These are phyloP conservation scores for Cygnus buccinator DNA, from an alignment of 2,113 vertebrate species.

Conservation along the genomic window DNA sequence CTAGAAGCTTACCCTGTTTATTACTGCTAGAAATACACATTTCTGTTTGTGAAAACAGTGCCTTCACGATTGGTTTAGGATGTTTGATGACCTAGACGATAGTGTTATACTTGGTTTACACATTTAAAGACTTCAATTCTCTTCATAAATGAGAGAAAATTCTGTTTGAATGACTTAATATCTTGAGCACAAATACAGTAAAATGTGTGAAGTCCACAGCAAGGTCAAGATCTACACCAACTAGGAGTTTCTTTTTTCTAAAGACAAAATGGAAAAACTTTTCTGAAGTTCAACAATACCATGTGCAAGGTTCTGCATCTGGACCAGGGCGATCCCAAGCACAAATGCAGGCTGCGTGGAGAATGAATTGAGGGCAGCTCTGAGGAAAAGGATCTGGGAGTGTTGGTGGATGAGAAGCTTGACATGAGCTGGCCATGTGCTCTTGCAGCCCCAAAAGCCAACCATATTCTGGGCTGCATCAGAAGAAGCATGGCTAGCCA, in stretches of 20 bases:
- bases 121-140: not conserved
- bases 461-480: no score
- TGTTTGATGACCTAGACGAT: not conserved
- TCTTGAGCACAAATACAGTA: not conserved
- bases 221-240: not conserved
- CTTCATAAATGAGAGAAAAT: not conserved
- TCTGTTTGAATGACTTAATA: not conserved
- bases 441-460: no score
- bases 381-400: no score
- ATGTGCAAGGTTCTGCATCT: no score
- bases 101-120: not conserved
- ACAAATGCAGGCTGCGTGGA: no score
- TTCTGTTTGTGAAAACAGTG: not conserved
- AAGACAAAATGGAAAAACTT: not conserved
- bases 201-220: rapidly evolving
- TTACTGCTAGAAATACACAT: not conserved
- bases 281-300: not conserved
- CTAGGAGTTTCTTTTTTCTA: not conserved
- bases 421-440: no score
- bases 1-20: not conserved
- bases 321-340: no score
- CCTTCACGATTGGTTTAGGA: not conserved
- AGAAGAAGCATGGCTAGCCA: no score
- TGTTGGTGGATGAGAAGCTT: no score
- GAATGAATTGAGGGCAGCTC: no score